Evolutionary conservation across 2,113 vertebrate species (phyloP).

Genomic region (Seriola aureovittata): DNA sequence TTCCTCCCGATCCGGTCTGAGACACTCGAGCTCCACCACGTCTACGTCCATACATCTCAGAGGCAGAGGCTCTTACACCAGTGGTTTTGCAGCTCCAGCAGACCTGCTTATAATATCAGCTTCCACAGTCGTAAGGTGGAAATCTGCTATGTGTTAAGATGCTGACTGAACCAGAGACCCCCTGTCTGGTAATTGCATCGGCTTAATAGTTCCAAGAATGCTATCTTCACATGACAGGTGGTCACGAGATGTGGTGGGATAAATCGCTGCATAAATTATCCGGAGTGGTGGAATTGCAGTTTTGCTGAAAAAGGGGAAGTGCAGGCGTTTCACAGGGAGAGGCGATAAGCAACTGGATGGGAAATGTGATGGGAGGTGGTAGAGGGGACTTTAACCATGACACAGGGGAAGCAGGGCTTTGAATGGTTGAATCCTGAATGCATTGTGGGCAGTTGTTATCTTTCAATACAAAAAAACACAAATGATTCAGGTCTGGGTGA

Average conservation of each 20-base stretch:
- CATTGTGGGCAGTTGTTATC: slow-evolving; percentile 70
- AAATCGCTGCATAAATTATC: slow-evolving; percentile 74
- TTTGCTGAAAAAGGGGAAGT: slow-evolving; percentile 51
- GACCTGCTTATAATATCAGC: slow-evolving; percentile 36
- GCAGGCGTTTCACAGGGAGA: slow-evolving; percentile 19
- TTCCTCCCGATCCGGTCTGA: slow-evolving; percentile 30
- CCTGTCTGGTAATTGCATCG: slow-evolving; percentile 70
- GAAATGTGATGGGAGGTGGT: slow-evolving; percentile 54
- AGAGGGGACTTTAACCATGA: slow-evolving; percentile 43
- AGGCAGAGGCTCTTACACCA: slow-evolving; percentile 19
- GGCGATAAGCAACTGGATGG: slow-evolving; percentile 67
- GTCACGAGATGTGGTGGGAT: slow-evolving; percentile 74
- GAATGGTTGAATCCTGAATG: slow-evolving; percentile 58
- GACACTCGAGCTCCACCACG: slow-evolving; percentile 23
- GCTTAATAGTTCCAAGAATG: slow-evolving; percentile 62
- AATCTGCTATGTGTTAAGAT: slow-evolving; percentile 54
- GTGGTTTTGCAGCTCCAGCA: slow-evolving; percentile 12
- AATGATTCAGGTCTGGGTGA: slow-evolving; percentile 63
- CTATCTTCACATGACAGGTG: slow-evolving; percentile 77
- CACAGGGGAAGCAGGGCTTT: slow-evolving; percentile 25
- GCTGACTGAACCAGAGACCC: slow-evolving; percentile 66
- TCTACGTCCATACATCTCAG: slow-evolving; percentile 22
- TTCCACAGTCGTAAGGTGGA: slow-evolving; percentile 51
- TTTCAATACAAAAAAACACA: slow-evolving; percentile 70
- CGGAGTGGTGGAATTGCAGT: slow-evolving; percentile 47